A percentile compares a stretch with the other conserved stretches of the same genome.
Evolutionary conservation across 2,113 vertebrate genomes (phyloP).

Genomic region (Microtus richardsoni): DNA sequence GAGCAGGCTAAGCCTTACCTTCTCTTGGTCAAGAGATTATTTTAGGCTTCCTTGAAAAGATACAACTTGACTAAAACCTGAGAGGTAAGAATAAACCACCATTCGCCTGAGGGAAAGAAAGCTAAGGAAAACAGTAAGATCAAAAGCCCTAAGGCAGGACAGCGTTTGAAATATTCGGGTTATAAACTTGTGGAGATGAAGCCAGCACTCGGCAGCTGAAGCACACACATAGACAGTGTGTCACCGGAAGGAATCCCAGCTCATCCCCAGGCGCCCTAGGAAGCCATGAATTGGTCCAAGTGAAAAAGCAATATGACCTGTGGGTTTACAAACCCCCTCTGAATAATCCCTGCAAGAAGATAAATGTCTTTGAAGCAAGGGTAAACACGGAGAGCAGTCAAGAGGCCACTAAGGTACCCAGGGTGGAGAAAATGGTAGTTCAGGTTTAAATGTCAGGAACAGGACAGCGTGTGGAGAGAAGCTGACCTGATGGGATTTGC

Average conservation of each 20-base stretch:
- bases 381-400: neutral
- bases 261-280: neutral
- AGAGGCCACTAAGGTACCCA: neutral
- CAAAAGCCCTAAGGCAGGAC: conserved; percentile 16
- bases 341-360: neutral
- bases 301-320: neutral
- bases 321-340: neutral
- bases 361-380: neutral
- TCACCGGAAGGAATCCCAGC: neutral
- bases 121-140: neutral
- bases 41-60: conserved; percentile 14
- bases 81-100: neutral
- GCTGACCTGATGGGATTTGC: neutral
- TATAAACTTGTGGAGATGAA: neutral
- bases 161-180: neutral
- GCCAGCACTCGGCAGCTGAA: neutral
- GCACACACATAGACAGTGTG: neutral
- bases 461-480: neutral
- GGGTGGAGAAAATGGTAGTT: fast-evolving
- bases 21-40: neutral
- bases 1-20: neutral
- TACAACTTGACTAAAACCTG: neutral
- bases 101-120: neutral
- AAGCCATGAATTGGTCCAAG: neutral
- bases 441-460: neutral